A percentile compares a stretch with the other conserved stretches of the same genome.
Conservation (phyloP, 2,888 invertebrate species). For the Mellilla xanthometata region DNA sequence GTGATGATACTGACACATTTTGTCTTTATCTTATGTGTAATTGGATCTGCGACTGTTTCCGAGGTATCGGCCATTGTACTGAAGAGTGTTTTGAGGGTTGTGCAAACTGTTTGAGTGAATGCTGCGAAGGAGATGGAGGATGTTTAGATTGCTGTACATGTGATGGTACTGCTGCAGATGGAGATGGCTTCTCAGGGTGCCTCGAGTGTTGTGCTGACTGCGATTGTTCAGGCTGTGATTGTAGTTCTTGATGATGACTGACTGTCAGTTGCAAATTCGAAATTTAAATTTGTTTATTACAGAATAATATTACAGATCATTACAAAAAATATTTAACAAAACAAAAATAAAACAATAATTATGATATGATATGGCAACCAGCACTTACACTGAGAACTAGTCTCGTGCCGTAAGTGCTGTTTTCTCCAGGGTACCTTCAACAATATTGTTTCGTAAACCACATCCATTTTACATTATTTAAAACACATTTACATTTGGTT, state of each 20-base stretch:
- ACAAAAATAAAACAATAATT: too few species aligned
- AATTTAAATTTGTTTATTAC: too few species aligned
- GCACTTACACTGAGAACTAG: too few species aligned
- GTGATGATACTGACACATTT: slow-evolving; percentile 30
- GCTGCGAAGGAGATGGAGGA: slow-evolving; percentile 38
- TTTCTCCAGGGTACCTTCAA: too few species aligned
- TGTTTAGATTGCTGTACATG: slow-evolving; percentile 7
- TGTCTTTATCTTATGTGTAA: slow-evolving; percentile 30
- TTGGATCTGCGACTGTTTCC: slow-evolving; percentile 34
- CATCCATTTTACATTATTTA: too few species aligned
- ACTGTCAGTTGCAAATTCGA: too few species aligned
- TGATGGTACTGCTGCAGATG: slow-evolving; percentile 7
- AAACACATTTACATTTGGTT: too few species aligned
- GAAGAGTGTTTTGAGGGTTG: slow-evolving; percentile 39
- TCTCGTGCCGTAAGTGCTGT: too few species aligned
- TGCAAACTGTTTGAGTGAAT: slow-evolving; percentile 34
- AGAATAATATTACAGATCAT: too few species aligned
- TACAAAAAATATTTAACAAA: too few species aligned
- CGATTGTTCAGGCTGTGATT: slow-evolving; percentile 11
- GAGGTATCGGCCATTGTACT: slow-evolving; percentile 32
- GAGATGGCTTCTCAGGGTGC: slow-evolving; percentile 9
- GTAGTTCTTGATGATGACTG: neutral
- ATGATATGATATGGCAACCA: too few species aligned
- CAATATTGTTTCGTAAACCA: too few species aligned
- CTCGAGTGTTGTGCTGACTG: slow-evolving; percentile 22